phyloP scores from a whole-genome alignment of 2,797 vertebrate genomes.

The Gobio occitaniae region DNA sequence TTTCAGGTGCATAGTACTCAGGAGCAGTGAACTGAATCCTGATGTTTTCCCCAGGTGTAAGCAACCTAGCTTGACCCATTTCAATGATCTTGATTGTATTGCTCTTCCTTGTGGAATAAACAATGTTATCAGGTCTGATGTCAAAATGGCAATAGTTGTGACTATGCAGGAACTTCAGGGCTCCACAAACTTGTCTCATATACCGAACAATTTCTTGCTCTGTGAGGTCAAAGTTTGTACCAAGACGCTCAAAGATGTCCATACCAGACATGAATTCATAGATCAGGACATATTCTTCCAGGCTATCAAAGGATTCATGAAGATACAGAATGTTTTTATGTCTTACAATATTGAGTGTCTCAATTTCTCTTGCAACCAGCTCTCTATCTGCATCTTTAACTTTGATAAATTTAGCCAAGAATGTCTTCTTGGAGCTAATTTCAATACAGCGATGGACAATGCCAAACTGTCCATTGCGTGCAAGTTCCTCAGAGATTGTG shows the following conservation, averaged over 20 bases:
- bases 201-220: constrained; percentile 96
- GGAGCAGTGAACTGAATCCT: constrained; percentile 92
- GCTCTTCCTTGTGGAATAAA: constrained; percentile 93
- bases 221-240: constrained; percentile 91
- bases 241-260: constrained; percentile 97
- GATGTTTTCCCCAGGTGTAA: constrained; percentile 95
- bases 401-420: constrained; percentile 97
- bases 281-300: constrained; percentile 96
- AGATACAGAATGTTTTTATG: constrained; percentile 93
- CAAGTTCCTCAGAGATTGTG: constrained; percentile 94
- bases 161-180: constrained; percentile 90
- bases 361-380: constrained; percentile 95
- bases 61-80: constrained; percentile 93
- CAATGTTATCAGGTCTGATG: constrained; percentile 95
- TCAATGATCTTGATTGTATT: constrained; percentile 92
- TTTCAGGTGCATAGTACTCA: constrained; percentile 94
- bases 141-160: constrained; percentile 94
- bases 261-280: constrained; percentile 97
- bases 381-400: constrained; percentile 97
- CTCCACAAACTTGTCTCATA: constrained; percentile 90
- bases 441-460: constrained; percentile 92
- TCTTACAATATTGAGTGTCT: constrained; percentile 91
- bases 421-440: constrained; percentile 95
- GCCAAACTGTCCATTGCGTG: constrained; percentile 91
- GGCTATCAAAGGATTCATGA: constrained; percentile 97